Base-by-base conservation (phyloP, 2,797 vertebrate species). In the Schizopygopsis malacanthus region DNA sequence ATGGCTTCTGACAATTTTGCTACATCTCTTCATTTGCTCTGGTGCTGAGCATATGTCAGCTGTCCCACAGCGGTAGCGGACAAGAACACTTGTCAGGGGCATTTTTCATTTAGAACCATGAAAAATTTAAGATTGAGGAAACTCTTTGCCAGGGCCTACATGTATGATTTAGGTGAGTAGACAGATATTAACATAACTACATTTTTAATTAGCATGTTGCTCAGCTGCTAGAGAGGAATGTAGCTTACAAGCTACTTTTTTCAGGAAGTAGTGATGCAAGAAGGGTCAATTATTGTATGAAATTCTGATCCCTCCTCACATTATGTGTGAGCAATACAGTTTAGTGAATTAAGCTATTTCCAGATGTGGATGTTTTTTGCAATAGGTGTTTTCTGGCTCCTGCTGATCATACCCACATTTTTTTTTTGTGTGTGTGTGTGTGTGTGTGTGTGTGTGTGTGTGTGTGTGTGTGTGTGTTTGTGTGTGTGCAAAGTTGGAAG, bases 1-100 rank as follows among this genome's bases (percentile, higher is more conserved):
- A 93, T 89, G 82, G 79, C 79, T 90, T 80, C 77, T 91, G 92
- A 92, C 90, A 92, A 86, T 90, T 76, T 91, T 88, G 86, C 76
- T 54, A 47, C 89, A 87, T 85, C 86, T 92, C 87, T 91, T 89
- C 89, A 89, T 92, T 91, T 90, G 82, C 91, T 86, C 89, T 89
- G 75, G 84, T 91, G 89, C 90, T 87, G 85, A 91, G 88, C 89
- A 90, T 89, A 89, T 91, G 89, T 90, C 90, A 88, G 82, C 91
- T 87, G 86, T 92, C 87, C 87, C 81, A 86, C 70, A 72, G 87
- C 75, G 79, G 43, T 79, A 22, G 41, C 77, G 39, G 80, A 70
- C 25, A 81, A 87, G 70, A 86, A 76, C 59, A 71, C 75, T 70
- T 82, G 72, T 73, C 47, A 71, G 85, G 89, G 63, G 52, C 65